These are phyloP conservation scores for Scelioninae gen. 1 DNA, from an alignment of 2,888 invertebrate species.

Conservation along the genomic window DNA sequence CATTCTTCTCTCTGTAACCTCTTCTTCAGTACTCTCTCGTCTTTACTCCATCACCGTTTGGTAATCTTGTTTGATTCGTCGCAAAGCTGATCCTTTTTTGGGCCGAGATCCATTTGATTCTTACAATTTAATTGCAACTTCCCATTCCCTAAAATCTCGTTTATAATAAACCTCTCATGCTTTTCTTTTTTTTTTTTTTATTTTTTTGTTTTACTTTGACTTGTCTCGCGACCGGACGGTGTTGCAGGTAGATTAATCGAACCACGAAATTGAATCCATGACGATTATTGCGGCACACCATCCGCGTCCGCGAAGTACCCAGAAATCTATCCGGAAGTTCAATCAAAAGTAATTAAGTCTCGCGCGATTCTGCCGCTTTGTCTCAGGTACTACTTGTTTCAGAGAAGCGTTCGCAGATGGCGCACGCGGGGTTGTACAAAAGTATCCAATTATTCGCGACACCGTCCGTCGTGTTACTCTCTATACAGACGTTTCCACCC, in stretches of 20 bases:
- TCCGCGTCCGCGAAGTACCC: conserved; percentile 12
- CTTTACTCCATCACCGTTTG: conserved; percentile 19
- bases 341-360: conserved; percentile 14
- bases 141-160: conserved; percentile 51
- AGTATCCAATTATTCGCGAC: conserved; percentile 23
- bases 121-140: conserved; percentile 77
- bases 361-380: conserved; percentile 3
- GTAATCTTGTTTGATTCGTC: conserved; percentile 81
- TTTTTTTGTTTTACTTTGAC: conserved; percentile 8
- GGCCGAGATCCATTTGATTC: conserved; percentile 82
- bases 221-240: neutral
- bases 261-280: too few species aligned
- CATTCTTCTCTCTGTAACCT: conserved; percentile 26
- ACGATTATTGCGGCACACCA: neutral
- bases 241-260: too few species aligned
- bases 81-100: conserved; percentile 78
- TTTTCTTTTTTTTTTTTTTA: conserved; percentile 18
- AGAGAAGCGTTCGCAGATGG: conserved; percentile 25
- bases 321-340: neutral
- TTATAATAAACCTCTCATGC: conserved; percentile 39
- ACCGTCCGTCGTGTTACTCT: conserved; percentile 23
- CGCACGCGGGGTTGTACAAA: conserved; percentile 21
- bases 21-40: conserved; percentile 39
- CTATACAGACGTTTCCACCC: neutral
- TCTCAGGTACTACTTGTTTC: conserved; percentile 36